phyloP scores from a whole-genome alignment of 2,113 vertebrate genomes.

The Chloropsis hardwickii region DNA sequence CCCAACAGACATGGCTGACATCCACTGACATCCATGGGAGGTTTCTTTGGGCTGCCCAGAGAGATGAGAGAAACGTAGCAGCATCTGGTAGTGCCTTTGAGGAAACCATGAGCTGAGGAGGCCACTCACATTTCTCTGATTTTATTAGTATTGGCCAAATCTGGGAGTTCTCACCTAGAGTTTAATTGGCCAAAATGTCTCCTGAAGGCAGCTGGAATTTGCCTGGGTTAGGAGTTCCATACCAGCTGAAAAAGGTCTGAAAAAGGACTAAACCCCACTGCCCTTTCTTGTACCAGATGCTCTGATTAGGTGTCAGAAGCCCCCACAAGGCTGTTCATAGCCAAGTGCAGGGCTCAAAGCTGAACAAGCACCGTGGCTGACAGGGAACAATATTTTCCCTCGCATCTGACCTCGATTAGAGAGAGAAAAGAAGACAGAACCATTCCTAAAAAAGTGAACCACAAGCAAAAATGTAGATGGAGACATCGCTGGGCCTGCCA shows the following conservation, averaged over 20 bases:
- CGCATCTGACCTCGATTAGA: neutral
- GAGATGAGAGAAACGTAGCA: neutral
- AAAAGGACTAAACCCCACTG: neutral
- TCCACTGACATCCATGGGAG: neutral
- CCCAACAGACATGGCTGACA: neutral
- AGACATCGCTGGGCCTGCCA: conserved; percentile 32
- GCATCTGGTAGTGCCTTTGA: neutral
- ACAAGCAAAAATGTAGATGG: conserved; percentile 20
- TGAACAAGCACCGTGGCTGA: neutral
- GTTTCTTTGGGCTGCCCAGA: neutral
- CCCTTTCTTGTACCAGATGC: neutral
- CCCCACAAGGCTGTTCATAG: neutral
- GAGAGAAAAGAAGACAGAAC: neutral
- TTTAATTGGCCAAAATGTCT: neutral
- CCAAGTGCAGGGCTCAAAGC: neutral
- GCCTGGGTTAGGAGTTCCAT: neutral
- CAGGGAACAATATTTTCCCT: conserved; percentile 50
- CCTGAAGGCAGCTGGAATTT: neutral
- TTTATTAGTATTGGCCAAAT: conserved; percentile 40
- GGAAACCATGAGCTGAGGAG: conserved; percentile 39
- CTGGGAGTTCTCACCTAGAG: conserved; percentile 19
- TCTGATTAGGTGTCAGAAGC: neutral
- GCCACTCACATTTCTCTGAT: conserved; percentile 17
- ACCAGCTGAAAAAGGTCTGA: neutral
- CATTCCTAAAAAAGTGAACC: conserved; percentile 32